phyloP scores from a whole-genome alignment of 2,888 invertebrate genomes.

The Protophormia terraenovae region DNA sequence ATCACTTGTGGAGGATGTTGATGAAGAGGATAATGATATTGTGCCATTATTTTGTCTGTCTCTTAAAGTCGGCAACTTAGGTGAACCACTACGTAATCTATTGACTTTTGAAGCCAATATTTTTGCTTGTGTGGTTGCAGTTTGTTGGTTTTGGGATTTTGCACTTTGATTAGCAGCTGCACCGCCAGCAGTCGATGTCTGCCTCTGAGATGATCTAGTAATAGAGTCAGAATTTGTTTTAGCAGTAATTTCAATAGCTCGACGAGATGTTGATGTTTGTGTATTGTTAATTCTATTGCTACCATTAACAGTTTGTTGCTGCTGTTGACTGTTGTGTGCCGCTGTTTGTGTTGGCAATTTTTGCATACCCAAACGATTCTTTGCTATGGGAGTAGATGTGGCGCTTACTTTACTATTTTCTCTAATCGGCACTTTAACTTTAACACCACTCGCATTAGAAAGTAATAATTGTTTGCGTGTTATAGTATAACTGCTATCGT shows the following conservation, averaged over 20 bases:
- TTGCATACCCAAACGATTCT: constrained; percentile 22
- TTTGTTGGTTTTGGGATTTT: constrained; percentile 10
- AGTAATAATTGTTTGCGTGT: constrained; percentile 71
- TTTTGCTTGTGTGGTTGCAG: constrained; percentile 38
- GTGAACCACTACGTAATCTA: constrained; percentile 16
- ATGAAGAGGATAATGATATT: background rate
- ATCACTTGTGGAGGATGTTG: background rate
- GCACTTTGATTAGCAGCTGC: background rate
- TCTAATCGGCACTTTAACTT: constrained; percentile 35
- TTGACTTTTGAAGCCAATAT: constrained; percentile 22
- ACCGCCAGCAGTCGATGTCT: background rate
- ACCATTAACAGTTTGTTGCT: constrained; percentile 48
- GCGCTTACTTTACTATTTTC: constrained; percentile 25
- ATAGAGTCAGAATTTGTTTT: constrained; percentile 39
- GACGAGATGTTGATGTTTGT: constrained; percentile 22
- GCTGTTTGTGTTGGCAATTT: constrained; percentile 7
- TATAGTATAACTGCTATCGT: constrained; percentile 47
- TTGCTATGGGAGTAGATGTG: background rate
- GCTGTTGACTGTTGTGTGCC: background rate
- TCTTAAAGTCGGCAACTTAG: constrained; percentile 16
- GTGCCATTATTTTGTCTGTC: constrained; percentile 31
- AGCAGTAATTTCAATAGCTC: constrained; percentile 30
- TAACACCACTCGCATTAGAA: constrained; percentile 25
- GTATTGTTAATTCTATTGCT: constrained; percentile 33
- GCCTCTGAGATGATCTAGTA: constrained; percentile 5